These are phyloP conservation scores for Amphimallon solstitiale DNA, from an alignment of 2,888 invertebrate species.

Conservation along the genomic window DNA sequence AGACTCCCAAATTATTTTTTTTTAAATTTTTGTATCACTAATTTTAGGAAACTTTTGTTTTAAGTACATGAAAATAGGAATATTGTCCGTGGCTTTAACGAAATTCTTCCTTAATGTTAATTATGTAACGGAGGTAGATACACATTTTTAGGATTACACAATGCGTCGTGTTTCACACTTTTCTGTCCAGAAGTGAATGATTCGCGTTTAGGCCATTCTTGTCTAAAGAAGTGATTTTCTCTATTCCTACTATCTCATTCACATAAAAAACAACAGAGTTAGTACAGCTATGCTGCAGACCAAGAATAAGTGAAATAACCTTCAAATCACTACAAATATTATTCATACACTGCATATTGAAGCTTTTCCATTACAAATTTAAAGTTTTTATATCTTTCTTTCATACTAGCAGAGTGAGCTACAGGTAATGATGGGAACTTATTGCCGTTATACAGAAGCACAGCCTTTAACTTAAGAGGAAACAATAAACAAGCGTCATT, in stretches of 20 bases:
- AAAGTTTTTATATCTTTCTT: too few species aligned
- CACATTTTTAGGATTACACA: constrained; percentile 9
- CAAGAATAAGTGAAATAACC: too few species aligned
- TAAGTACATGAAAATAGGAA: too few species aligned
- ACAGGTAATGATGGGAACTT: too few species aligned
- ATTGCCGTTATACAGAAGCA: too few species aligned
- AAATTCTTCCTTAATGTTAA: neutral
- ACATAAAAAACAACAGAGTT: neutral
- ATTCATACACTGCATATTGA: too few species aligned
- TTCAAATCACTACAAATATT: too few species aligned
- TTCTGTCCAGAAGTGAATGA: constrained; percentile 13
- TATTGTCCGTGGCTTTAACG: constrained; percentile 9
- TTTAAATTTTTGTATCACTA: neutral
- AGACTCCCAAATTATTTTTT: neutral
- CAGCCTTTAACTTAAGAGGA: too few species aligned
- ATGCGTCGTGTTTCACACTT: constrained; percentile 6
- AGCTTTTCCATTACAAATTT: too few species aligned
- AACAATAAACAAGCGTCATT: too few species aligned
- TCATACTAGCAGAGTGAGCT: too few species aligned
- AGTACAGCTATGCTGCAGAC: neutral
- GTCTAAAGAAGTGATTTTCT: neutral
- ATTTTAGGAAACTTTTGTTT: constrained; percentile 1
- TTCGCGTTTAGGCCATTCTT: constrained; percentile 2
- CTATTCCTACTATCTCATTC: neutral
- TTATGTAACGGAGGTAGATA: constrained; percentile 11